Conservation (phyloP, 2,888 invertebrate species). For the Diadegma fenestrale region DNA sequence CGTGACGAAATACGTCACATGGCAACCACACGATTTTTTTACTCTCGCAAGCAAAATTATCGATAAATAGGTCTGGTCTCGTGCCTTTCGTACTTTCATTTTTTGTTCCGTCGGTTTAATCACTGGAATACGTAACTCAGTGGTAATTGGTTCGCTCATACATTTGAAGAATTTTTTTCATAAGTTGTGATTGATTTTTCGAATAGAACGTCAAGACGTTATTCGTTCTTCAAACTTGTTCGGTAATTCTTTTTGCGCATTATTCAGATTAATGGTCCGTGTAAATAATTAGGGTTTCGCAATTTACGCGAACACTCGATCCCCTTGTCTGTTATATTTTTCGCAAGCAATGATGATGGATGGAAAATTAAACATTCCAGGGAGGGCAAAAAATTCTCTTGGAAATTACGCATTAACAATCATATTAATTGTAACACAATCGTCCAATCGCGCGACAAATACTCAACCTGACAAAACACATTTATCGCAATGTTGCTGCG, state of each 20-base stretch:
- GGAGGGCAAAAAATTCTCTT: neutral
- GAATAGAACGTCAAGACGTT: slow-evolving; percentile 17
- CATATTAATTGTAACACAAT: neutral
- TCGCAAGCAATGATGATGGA: neutral
- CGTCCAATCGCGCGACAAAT: neutral
- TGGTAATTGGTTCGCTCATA: neutral
- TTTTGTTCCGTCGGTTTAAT: neutral
- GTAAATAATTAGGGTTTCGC: slow-evolving; percentile 36
- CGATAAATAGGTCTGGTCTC: neutral
- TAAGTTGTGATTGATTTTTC: slow-evolving; percentile 4
- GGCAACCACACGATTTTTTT: neutral
- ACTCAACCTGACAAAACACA: neutral
- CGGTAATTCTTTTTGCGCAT: slow-evolving; percentile 11
- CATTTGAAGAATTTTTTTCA: slow-evolving; percentile 11
- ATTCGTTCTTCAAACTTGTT: slow-evolving; percentile 2
- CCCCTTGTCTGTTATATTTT: neutral
- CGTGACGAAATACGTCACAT: neutral
- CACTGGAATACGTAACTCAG: slow-evolving; percentile 4
- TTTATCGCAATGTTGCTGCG: neutral
- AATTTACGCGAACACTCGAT: slow-evolving; percentile 19
- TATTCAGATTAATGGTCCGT: slow-evolving; percentile 47
- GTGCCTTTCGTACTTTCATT: slow-evolving; percentile 4
- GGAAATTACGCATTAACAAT: neutral
- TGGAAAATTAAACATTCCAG: neutral
- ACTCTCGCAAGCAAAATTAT: neutral